Conservation (phyloP, 2,888 invertebrate species). For the Synanthedon formicaeformis region DNA sequence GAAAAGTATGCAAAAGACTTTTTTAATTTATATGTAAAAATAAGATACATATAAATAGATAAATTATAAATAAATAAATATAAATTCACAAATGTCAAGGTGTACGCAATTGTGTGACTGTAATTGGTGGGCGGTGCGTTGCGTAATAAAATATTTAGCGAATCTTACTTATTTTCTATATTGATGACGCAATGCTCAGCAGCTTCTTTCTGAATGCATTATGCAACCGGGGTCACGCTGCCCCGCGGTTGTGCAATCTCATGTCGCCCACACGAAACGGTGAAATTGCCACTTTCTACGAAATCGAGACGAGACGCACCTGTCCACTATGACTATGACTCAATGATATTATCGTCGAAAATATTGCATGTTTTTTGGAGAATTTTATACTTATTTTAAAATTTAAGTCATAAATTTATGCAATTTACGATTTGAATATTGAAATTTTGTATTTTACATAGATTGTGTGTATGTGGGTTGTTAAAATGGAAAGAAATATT, state of each 20-base stretch:
- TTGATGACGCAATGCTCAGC: slow-evolving; percentile 38
- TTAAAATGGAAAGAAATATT: slow-evolving; percentile 14
- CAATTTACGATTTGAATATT: too few relatives aligned
- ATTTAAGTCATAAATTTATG: too few relatives aligned
- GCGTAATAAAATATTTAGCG: slow-evolving; percentile 55
- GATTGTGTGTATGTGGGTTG: background rate
- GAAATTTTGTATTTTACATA: too few relatives aligned
- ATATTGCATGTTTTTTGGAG: too few relatives aligned
- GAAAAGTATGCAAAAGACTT: too few relatives aligned
- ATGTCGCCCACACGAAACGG: slow-evolving; percentile 30
- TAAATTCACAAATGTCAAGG: slow-evolving; percentile 40
- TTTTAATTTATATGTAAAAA: too few relatives aligned
- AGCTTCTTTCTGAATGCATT: slow-evolving; percentile 43
- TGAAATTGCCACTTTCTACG: slow-evolving; percentile 59
- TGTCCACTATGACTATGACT: slow-evolving; percentile 17
- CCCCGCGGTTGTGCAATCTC: slow-evolving; percentile 36
- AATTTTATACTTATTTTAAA: too few relatives aligned
- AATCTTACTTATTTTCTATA: slow-evolving; percentile 51
- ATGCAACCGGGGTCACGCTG: slow-evolving; percentile 58
- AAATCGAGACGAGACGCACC: slow-evolving; percentile 33
- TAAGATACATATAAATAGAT: too few relatives aligned
- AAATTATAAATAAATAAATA: background rate
- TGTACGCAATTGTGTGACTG: slow-evolving; percentile 47
- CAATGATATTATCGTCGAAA: background rate
- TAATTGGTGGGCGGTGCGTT: slow-evolving; percentile 43